A percentile compares a stretch with the other conserved stretches of the same genome.
Evolutionary conservation across 2,797 vertebrate genomes (phyloP).

Genomic region (Hemitrygon akajei): DNA sequence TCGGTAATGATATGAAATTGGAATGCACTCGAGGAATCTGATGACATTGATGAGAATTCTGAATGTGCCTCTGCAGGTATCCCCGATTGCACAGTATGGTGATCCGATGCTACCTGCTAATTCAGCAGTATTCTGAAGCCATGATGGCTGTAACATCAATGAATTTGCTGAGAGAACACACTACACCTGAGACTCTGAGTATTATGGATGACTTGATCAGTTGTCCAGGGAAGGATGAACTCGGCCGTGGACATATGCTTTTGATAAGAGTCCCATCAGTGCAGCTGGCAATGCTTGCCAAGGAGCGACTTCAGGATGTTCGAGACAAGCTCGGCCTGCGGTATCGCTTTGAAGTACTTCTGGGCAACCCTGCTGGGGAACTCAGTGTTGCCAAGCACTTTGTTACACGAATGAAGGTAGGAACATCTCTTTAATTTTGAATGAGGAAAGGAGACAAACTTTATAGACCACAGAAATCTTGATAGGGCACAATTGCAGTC

Average conservation of each 20-base stretch:
- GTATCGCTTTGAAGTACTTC: slow-evolving; percentile 86
- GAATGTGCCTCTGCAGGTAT: slow-evolving; percentile 62
- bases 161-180: slow-evolving; percentile 81
- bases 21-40: background rate
- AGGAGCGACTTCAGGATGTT: slow-evolving; percentile 86
- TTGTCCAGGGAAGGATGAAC: slow-evolving; percentile 68
- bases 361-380: slow-evolving; percentile 80
- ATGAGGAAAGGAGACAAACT: background rate
- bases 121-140: slow-evolving; percentile 96
- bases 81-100: slow-evolving; percentile 96
- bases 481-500: too few relatives aligned
- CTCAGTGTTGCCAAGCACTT: slow-evolving; percentile 77
- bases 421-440: slow-evolving; percentile 39
- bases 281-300: slow-evolving; percentile 90
- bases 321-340: slow-evolving; percentile 87
- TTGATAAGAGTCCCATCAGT: slow-evolving; percentile 87
- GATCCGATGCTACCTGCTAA: slow-evolving; percentile 92
- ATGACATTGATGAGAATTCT: background rate
- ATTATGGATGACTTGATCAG: slow-evolving; percentile 91
- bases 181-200: slow-evolving; percentile 88
- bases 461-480: background rate
- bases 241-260: slow-evolving; percentile 87
- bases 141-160: slow-evolving; percentile 90
- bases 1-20: background rate
- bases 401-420: slow-evolving; percentile 75